phyloP scores from a whole-genome alignment of 2,888 invertebrate species.

The Epirrhoe alternata region DNA sequence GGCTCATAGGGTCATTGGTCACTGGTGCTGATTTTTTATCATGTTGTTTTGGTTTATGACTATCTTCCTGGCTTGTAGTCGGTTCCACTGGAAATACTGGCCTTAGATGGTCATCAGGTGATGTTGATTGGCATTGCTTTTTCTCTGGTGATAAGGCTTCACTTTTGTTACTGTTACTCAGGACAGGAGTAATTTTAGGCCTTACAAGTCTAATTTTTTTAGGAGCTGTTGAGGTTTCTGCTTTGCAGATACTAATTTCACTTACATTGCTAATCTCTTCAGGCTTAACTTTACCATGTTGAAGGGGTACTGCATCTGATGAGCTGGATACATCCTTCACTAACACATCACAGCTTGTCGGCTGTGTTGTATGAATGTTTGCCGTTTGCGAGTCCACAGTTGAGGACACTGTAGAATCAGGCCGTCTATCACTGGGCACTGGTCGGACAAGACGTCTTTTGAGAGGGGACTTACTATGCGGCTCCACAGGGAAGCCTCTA shows the following conservation, averaged over 20 bases:
- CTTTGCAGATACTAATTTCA: constrained; percentile 81
- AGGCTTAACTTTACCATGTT: constrained; percentile 72
- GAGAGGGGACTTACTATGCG: constrained; percentile 67
- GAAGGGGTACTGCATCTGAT: constrained; percentile 72
- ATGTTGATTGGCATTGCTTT: constrained; percentile 74
- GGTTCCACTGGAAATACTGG: constrained; percentile 41
- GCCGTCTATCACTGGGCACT: constrained; percentile 68
- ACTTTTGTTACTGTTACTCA: constrained; percentile 55
- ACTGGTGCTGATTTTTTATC: constrained; percentile 12
- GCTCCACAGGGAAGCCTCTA: constrained; percentile 55
- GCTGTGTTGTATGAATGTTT: constrained; percentile 57
- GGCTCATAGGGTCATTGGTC: too few species aligned
- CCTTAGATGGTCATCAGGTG: constrained; percentile 51
- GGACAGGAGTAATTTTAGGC: constrained; percentile 66
- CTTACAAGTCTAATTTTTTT: constrained; percentile 81
- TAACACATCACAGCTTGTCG: constrained; percentile 62
- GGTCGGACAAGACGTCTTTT: constrained; percentile 73
- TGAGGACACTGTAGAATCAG: constrained; percentile 81
- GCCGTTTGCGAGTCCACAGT: constrained; percentile 71
- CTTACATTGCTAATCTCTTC: constrained; percentile 79
- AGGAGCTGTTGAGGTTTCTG: constrained; percentile 77
- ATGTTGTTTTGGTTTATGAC: constrained; percentile 45
- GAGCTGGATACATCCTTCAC: constrained; percentile 81
- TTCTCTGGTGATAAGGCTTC: constrained; percentile 52
- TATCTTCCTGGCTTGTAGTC: constrained; percentile 48